A percentile compares a stretch with the other conserved stretches of the same genome.
Evolutionary conservation across 1,140 invertebrate species (phyloP).

Genomic region (Drosophila triauraria): DNA sequence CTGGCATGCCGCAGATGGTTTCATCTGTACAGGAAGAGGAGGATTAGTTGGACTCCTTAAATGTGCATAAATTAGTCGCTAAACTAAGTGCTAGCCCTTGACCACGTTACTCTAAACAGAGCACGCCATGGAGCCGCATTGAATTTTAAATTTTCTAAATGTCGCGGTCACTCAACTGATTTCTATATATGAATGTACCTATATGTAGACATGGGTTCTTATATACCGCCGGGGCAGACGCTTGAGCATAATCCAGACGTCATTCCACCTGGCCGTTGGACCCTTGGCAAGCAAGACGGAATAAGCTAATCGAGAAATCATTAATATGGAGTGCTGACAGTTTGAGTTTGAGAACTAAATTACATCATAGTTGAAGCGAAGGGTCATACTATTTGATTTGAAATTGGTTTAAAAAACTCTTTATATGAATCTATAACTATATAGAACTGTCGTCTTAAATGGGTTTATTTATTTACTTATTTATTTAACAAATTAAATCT

Average conservation of each 20-base stretch:
- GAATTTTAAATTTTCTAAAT: constrained; percentile 59
- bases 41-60: constrained; percentile 11
- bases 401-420: neutral
- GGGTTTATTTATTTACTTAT: too few relatives aligned
- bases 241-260: constrained; percentile 41
- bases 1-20: constrained; percentile 59
- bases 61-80: constrained; percentile 33
- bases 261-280: constrained; percentile 27
- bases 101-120: neutral
- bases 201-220: neutral
- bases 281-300: constrained; percentile 15
- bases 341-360: constrained; percentile 28
- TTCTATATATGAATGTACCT: constrained; percentile 21
- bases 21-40: constrained; percentile 20
- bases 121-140: constrained; percentile 32
- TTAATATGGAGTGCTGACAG: constrained; percentile 21
- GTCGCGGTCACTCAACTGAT: constrained; percentile 53
- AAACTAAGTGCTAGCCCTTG: constrained; percentile 6
- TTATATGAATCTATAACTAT: too few relatives aligned
- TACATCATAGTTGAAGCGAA: constrained; percentile 13
- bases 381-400: neutral
- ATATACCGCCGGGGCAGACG: constrained; percentile 28
- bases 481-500: too few relatives aligned
- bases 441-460: too few relatives aligned
- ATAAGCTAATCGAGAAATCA: constrained; percentile 42